These are phyloP conservation scores for Decapterus maruadsi DNA, from an alignment of 2,797 vertebrate genomes.

Conservation along the genomic window DNA sequence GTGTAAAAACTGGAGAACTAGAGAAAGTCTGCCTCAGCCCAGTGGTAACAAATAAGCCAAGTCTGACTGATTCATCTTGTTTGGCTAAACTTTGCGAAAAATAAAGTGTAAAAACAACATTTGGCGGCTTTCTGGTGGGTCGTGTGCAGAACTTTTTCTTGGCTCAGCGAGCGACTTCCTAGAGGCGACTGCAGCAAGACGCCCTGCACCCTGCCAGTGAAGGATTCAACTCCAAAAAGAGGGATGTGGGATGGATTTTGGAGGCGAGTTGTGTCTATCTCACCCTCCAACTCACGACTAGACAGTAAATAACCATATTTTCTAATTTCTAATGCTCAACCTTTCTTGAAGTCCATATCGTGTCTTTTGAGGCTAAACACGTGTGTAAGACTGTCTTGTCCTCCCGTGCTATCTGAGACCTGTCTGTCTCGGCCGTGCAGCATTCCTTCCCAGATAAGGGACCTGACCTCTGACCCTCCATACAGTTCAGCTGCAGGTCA, in stretches of 20 bases:
- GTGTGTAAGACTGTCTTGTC: slow-evolving; percentile 1
- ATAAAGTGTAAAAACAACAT: neutral
- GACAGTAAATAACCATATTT: neutral
- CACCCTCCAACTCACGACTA: neutral
- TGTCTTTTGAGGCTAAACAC: neutral
- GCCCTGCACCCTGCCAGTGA: neutral
- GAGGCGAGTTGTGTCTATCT: neutral
- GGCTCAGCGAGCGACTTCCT: neutral
- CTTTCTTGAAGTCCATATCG: slow-evolving; percentile 5
- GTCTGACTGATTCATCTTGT: neutral
- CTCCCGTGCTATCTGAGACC: slow-evolving; percentile 51
- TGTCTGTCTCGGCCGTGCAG: slow-evolving; percentile 47
- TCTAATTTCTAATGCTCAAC: neutral
- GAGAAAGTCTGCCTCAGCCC: neutral
- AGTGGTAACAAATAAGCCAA: neutral
- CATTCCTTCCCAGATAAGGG: slow-evolving; percentile 79
- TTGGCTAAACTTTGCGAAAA: neutral
- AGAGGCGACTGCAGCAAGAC: neutral
- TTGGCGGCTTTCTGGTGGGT: neutral
- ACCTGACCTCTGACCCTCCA: slow-evolving; percentile 67
- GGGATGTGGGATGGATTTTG: neutral
- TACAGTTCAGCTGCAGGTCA: slow-evolving; percentile 77
- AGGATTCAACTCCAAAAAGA: neutral
- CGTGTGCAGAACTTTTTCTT: neutral
- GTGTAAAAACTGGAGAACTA: neutral